These are phyloP conservation scores for Flexamia atlantica DNA, from an alignment of 2,888 invertebrate species.

Conservation along the genomic window DNA sequence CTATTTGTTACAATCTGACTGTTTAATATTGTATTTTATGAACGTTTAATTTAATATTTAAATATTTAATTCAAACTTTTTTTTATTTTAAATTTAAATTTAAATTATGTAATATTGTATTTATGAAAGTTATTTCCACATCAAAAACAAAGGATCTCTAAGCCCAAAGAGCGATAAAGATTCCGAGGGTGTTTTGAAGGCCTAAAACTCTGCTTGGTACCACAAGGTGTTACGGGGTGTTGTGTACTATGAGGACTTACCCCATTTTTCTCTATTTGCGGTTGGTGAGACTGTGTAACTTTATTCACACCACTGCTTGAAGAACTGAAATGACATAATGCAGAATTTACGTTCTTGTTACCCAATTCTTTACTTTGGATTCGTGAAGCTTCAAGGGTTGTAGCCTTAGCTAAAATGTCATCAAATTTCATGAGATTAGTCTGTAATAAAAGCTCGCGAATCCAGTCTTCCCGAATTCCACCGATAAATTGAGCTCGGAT, in stretches of 20 bases:
- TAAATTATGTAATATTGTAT: no score
- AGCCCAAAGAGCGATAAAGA: not conserved
- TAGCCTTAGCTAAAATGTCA: conserved; percentile 30
- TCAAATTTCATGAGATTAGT: conserved; percentile 4
- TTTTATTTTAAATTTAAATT: no score
- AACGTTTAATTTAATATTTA: no score
- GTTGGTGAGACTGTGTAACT: not conserved
- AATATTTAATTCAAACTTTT: no score
- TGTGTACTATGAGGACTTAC: not conserved
- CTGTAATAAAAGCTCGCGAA: conserved; percentile 33
- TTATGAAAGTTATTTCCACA: not conserved
- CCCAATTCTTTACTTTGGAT: conserved; percentile 10
- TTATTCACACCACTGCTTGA: not conserved
- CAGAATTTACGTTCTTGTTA: not conserved
- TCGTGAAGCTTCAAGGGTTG: conserved; percentile 15
- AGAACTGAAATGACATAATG: not conserved
- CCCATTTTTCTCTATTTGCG: not conserved
- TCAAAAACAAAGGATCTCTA: not conserved
- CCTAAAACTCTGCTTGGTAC: not conserved
- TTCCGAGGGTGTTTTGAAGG: not conserved
- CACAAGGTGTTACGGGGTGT: not conserved
- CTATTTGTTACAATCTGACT: no score
- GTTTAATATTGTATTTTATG: no score
- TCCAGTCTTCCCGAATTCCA: not conserved
- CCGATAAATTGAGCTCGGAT: conserved; percentile 57